phyloP scores from a whole-genome alignment of 2,113 vertebrate genomes.

The Toxostoma redivivum region DNA sequence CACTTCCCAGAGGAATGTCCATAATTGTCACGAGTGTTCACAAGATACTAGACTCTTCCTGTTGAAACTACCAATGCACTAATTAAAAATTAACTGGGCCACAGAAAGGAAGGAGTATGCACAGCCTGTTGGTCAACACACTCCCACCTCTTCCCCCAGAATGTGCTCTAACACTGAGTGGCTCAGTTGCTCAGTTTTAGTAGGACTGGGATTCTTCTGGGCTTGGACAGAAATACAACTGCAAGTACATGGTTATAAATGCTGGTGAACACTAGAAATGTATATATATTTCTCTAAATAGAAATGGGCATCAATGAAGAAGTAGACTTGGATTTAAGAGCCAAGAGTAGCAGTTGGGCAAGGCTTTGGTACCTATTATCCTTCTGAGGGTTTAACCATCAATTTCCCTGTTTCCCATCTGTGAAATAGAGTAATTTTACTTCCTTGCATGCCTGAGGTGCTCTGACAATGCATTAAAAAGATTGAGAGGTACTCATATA shows the following conservation, averaged over 20 bases:
- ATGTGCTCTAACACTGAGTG: background rate
- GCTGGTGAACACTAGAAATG: background rate
- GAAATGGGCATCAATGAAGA: background rate
- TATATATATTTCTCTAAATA: background rate
- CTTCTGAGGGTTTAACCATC: slow-evolving; percentile 49
- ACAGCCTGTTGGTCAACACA: background rate
- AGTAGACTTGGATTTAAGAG: background rate
- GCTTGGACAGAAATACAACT: background rate
- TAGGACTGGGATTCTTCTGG: background rate
- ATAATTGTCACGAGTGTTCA: background rate
- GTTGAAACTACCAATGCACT: background rate
- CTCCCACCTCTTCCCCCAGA: background rate
- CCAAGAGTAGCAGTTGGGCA: background rate
- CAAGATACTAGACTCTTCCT: background rate
- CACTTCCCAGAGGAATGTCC: background rate
- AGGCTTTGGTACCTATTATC: slow-evolving; percentile 21
- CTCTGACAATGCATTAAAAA: slow-evolving; percentile 60
- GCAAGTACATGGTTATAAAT: background rate
- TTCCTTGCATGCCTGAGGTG: slow-evolving; percentile 31
- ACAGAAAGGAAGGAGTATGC: background rate
- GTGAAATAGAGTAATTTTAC: slow-evolving; percentile 61
- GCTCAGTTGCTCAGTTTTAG: background rate
- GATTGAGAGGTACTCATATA: slow-evolving; percentile 49
- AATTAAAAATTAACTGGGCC: background rate
- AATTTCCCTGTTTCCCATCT: slow-evolving; percentile 50